Base-by-base conservation (phyloP, 1,140 invertebrate species). In the Agrypnia vestita region DNA sequence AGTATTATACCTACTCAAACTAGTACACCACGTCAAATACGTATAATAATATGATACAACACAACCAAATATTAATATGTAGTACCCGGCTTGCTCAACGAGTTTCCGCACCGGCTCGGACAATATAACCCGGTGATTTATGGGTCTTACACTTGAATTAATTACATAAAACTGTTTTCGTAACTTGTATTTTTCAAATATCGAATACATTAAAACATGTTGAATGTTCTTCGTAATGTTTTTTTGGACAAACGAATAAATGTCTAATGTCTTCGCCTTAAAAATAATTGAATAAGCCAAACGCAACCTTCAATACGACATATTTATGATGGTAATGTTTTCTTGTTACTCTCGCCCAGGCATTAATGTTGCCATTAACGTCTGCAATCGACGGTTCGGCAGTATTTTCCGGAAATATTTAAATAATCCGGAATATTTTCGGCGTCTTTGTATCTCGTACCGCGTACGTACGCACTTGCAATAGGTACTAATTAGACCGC, bases 261-360 rank as follows among this genome's bases (percentile, higher is more conserved):
- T 73, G 71, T 73, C 67, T 71, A n/a, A 64, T 75, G 73, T 75
- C 74, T 76, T 76, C 21, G 59, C 56, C 74, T 76, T 76, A 21
- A 25, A 79, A 78, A 80, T 82, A 82, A 82, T 82, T 82, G 78
- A 82, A 82, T 80, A 82, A 82, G 74, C 75, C 49, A 43, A 15
- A 53, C 53, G 62, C 44, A 82, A 75, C 81, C 78, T 82, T 80
- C 78, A 53, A 11, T 78, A 72, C 75, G 81, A 82, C 81, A 82
- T 80, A 74, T 82, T 82, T 82, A 82, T 82, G 77, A 46, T 71
- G 19, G n/a, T 73, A 53, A 51, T 73, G 64, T 69, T 69, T 69
- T 69, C 64, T n/a, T 69, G 44, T 69, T 69, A 69, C 64, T 9
- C 15, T 69, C 13, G 46, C 46, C 35, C 19, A 11, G 19, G 17